These are phyloP conservation scores for Acrobasis consociella DNA, from an alignment of 2,888 invertebrate species.

Conservation along the genomic window DNA sequence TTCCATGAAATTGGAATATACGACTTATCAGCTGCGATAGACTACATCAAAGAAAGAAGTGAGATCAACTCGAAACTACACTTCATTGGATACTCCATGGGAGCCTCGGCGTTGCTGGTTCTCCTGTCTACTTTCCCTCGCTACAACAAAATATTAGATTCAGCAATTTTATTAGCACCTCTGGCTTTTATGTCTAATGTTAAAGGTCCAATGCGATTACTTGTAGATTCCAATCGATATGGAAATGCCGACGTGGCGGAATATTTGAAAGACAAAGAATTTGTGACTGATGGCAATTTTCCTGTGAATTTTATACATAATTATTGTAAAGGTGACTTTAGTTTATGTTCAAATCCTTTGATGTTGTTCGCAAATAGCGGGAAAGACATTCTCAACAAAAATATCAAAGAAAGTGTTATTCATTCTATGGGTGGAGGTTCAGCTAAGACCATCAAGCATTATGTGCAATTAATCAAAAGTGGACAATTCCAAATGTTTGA, in stretches of 20 bases:
- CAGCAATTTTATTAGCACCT: conserved; percentile 50
- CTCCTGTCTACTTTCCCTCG: conserved; percentile 44
- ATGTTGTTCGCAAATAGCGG: conserved; percentile 47
- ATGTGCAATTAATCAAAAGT: conserved; percentile 49
- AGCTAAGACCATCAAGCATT: conserved; percentile 52
- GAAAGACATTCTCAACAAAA: conserved; percentile 30
- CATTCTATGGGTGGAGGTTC: conserved; percentile 46
- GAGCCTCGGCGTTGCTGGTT: conserved; percentile 49
- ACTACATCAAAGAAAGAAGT: conserved; percentile 43
- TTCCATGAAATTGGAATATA: conserved; percentile 58
- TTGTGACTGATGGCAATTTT: conserved; percentile 35
- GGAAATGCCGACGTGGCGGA: conserved; percentile 34
- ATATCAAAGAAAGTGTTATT: conserved; percentile 34
- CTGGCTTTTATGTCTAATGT: conserved; percentile 50
- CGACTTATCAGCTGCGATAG: conserved; percentile 49
- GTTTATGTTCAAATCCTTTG: conserved; percentile 44
- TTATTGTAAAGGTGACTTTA: conserved; percentile 43
- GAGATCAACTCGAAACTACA: conserved; percentile 37
- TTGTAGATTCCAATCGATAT: conserved; percentile 41
- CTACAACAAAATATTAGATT: conserved; percentile 46
- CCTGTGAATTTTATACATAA: conserved; percentile 38
- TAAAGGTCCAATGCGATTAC: conserved; percentile 46
- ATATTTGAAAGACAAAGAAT: conserved; percentile 41
- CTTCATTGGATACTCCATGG: conserved; percentile 56
- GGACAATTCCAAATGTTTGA: conserved; percentile 50